These are phyloP conservation scores for Philypnodon macrostomus DNA, from an alignment of 2,797 vertebrate genomes.

Conservation along the genomic window DNA sequence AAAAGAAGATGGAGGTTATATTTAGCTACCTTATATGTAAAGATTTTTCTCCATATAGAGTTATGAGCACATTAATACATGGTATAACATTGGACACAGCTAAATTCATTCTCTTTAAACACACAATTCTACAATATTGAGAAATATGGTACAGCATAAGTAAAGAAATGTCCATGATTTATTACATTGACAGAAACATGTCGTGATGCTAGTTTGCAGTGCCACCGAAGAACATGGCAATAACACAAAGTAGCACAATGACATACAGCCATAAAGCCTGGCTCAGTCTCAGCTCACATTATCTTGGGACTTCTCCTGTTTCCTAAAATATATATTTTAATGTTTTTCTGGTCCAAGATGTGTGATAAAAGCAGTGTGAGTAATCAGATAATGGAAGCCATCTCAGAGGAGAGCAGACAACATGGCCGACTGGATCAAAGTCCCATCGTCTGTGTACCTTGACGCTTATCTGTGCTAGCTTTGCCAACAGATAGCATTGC, in stretches of 20 bases:
- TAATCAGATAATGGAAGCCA: slow-evolving; percentile 60
- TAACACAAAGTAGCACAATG: slow-evolving; percentile 39
- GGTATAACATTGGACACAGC: neutral
- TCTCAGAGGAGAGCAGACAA: slow-evolving; percentile 45
- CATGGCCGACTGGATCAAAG: slow-evolving; percentile 51
- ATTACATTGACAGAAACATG: slow-evolving; percentile 25
- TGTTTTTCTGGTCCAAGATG: slow-evolving; percentile 31
- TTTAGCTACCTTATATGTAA: too few relatives aligned
- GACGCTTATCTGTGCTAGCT: slow-evolving; percentile 50
- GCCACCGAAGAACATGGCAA: slow-evolving; percentile 29
- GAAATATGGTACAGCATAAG: neutral
- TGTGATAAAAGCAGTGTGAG: slow-evolving; percentile 37
- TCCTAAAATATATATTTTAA: slow-evolving; percentile 50
- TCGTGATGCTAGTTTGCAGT: slow-evolving; percentile 19
- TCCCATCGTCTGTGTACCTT: slow-evolving; percentile 39
- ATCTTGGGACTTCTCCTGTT: slow-evolving; percentile 50
- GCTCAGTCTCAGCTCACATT: slow-evolving; percentile 52
- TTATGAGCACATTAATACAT: too few relatives aligned
- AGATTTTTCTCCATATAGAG: too few relatives aligned
- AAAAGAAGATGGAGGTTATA: too few relatives aligned
- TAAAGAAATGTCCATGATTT: slow-evolving; percentile 31
- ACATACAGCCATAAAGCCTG: slow-evolving; percentile 37
- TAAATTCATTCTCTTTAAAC: neutral
- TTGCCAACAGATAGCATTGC: slow-evolving; percentile 51
- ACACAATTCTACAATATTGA: neutral